phyloP scores from a whole-genome alignment of 2,797 vertebrate genomes.

The Falco concolor region DNA sequence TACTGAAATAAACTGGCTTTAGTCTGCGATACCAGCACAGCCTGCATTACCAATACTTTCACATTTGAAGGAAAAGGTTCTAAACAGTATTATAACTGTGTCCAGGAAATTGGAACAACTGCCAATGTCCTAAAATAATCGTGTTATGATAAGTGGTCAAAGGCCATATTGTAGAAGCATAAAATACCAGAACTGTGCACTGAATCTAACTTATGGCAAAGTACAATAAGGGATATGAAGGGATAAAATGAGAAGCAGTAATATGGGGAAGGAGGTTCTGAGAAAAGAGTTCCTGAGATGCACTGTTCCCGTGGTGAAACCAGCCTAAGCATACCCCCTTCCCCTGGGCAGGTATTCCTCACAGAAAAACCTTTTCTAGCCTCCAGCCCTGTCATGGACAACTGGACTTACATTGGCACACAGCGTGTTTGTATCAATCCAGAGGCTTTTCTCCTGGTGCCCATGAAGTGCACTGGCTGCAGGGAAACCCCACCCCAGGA shows the following conservation, averaged over 20 bases:
- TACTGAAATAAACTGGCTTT: not conserved
- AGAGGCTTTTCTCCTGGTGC: not conserved
- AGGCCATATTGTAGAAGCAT: not conserved
- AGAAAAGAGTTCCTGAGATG: not conserved
- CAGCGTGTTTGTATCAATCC: fast-evolving
- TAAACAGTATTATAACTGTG: not conserved
- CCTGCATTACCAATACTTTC: not conserved
- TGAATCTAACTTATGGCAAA: not conserved
- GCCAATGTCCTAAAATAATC: not conserved
- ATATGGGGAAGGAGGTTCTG: not conserved
- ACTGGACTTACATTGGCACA: not conserved
- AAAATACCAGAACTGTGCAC: not conserved
- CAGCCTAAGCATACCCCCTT: not conserved
- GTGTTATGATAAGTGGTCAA: not conserved
- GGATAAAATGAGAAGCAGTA: not conserved
- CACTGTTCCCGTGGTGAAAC: not conserved
- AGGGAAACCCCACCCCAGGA: not conserved
- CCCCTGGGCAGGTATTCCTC: not conserved
- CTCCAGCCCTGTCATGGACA: not conserved
- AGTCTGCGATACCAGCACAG: not conserved
- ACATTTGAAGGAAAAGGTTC: not conserved
- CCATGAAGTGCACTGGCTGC: not conserved
- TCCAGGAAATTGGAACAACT: not conserved
- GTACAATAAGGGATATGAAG: not conserved
- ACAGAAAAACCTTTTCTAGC: not conserved